phyloP scores from a whole-genome alignment of 2,797 vertebrate species.

The Macrochelys suwanniensis region DNA sequence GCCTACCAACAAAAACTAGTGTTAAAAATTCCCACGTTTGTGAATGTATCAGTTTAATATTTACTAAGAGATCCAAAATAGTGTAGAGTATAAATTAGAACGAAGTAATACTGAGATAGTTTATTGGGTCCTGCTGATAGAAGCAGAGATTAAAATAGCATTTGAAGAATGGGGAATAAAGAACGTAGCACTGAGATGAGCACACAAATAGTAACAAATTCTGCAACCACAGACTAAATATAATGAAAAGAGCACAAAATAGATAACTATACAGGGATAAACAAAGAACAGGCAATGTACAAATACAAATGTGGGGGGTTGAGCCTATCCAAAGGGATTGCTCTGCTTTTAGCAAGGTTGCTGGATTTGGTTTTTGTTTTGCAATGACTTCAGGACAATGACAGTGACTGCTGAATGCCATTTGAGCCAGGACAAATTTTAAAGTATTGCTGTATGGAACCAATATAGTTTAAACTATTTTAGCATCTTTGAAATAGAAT shows the following conservation, averaged over 20 bases:
- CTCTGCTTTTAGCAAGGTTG: slow-evolving; percentile 31
- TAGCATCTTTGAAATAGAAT: background rate
- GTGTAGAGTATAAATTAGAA: slow-evolving; percentile 10
- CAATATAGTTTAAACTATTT: rapidly evolving
- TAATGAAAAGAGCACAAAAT: background rate
- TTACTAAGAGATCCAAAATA: background rate
- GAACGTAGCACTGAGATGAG: background rate
- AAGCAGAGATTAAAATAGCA: background rate
- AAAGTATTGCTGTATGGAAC: background rate
- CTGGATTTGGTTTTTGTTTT: slow-evolving; percentile 62
- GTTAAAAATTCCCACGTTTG: background rate
- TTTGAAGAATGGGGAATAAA: background rate
- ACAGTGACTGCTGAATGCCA: slow-evolving; percentile 1
- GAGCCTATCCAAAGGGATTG: slow-evolving; percentile 43
- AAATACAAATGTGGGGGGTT: background rate
- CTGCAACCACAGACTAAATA: background rate
- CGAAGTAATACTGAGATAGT: background rate
- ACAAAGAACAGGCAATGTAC: background rate
- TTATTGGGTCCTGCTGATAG: background rate
- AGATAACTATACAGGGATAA: background rate
- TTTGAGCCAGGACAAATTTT: background rate
- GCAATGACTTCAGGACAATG: slow-evolving; percentile 15
- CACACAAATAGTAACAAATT: slow-evolving; percentile 32
- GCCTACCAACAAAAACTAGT: slow-evolving; percentile 55
- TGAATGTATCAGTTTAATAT: background rate